Evolutionary conservation across 2,113 vertebrate species (phyloP).

Genomic region (Pantherophis guttatus): DNA sequence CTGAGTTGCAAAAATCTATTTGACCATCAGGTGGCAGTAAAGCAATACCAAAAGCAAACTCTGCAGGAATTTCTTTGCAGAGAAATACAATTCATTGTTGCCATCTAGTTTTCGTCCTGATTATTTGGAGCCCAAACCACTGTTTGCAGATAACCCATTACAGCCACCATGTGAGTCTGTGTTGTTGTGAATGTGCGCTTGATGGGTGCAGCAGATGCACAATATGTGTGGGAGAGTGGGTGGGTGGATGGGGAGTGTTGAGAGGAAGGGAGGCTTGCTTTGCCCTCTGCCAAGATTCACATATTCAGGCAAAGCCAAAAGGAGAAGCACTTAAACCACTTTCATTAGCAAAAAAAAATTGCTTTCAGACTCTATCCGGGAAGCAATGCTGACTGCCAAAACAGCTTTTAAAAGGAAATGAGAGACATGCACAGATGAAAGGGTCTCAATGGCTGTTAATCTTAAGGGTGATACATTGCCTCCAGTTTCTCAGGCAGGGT

Average conservation of each 20-base stretch:
- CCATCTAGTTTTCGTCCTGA: background rate
- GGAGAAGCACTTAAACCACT: background rate
- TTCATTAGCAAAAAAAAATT: background rate
- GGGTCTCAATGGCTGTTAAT: background rate
- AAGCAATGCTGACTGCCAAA: background rate
- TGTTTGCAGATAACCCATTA: background rate
- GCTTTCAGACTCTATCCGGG: background rate
- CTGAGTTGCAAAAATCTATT: background rate
- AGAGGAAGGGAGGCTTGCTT: background rate
- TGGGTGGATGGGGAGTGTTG: background rate
- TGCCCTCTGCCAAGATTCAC: background rate
- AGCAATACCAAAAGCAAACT: background rate
- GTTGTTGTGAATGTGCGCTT: background rate
- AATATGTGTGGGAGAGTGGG: background rate
- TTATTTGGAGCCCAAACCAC: background rate
- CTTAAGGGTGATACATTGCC: background rate
- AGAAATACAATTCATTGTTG: background rate
- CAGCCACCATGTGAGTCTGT: background rate
- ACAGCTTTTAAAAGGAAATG: background rate
- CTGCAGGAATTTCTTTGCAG: background rate
- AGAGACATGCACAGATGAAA: background rate
- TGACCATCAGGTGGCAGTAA: background rate
- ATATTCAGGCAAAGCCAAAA: background rate
- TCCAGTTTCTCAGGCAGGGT: background rate
- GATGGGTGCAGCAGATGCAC: background rate